Evolutionary conservation across 2,797 vertebrate genomes (phyloP).

Genomic region (Taeniopygia guttata): DNA sequence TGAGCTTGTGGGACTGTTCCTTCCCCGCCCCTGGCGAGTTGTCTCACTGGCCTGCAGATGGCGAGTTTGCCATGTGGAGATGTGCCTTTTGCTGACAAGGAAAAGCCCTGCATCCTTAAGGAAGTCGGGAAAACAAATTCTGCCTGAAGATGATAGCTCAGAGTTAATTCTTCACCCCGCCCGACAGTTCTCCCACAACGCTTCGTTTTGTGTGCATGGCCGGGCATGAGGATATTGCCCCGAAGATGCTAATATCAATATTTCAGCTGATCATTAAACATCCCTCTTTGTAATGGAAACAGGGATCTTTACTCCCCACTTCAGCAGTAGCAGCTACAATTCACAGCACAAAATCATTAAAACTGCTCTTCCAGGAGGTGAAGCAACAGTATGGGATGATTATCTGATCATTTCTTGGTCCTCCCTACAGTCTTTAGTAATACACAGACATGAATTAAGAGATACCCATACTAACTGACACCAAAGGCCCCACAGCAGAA

Average conservation of each 20-base stretch:
- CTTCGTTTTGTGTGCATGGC: neutral
- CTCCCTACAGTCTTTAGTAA: neutral
- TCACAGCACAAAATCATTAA: neutral
- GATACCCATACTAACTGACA: neutral
- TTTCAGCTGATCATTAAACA: neutral
- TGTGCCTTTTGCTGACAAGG: neutral
- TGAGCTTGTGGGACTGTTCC: neutral
- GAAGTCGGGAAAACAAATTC: neutral
- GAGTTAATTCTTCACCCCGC: neutral
- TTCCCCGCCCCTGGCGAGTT: neutral
- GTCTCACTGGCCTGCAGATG: conserved; percentile 42
- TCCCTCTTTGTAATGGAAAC: neutral
- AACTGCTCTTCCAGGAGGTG: neutral
- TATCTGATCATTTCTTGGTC: neutral
- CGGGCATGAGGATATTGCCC: neutral
- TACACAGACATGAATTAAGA: neutral
- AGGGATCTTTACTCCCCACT: neutral
- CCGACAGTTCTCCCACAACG: neutral
- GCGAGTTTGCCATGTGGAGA: conserved; percentile 37
- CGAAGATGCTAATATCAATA: neutral
- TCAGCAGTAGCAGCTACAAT: neutral
- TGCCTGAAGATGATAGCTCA: neutral
- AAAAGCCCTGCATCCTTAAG: neutral
- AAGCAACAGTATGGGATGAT: neutral
- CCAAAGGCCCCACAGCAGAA: neutral